A percentile compares a stretch with the other conserved stretches of the same genome.
These are phyloP conservation scores for Drosophila formosana DNA, from an alignment of 2,888 invertebrate genomes.

Conservation along the genomic window DNA sequence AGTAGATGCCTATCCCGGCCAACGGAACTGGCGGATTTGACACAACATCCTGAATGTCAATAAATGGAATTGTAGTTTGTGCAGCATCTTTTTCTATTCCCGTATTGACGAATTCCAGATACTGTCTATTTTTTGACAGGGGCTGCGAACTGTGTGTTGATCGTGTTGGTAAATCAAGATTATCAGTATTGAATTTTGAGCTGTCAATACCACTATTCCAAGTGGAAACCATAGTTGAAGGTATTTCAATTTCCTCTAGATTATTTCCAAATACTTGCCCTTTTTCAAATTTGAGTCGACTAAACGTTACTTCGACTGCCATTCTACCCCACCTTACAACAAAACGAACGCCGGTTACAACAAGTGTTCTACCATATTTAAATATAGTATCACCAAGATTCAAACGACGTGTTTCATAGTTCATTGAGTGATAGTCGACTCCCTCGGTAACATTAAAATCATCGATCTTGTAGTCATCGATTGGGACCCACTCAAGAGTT, in stretches of 20 bases:
- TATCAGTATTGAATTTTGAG: not conserved
- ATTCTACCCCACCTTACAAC: not conserved
- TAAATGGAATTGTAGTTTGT: not conserved
- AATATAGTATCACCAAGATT: not conserved
- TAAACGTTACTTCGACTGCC: not conserved
- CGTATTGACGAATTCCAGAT: not conserved
- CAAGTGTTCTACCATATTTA: not conserved
- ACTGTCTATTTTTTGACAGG: not conserved
- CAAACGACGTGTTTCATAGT: not conserved
- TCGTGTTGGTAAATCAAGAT: not conserved
- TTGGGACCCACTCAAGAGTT: not conserved
- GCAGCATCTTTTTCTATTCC: not conserved
- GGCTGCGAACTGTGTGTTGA: not conserved
- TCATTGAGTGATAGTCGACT: not conserved
- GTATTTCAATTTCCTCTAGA: no score
- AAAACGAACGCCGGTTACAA: not conserved
- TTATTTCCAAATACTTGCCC: conserved; percentile 56
- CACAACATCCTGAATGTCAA: not conserved
- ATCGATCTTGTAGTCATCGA: not conserved
- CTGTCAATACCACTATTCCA: conserved; percentile 84
- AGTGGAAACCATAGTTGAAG: no score
- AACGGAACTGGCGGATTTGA: not conserved
- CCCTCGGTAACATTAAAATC: not conserved
- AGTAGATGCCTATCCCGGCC: not conserved
- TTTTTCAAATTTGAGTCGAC: conserved; percentile 86